Percentiles rank a stretch among this genome's conserved stretches.
These are phyloP conservation scores for Bombylius discolor DNA, from an alignment of 2,888 invertebrate genomes.

Conservation along the genomic window DNA sequence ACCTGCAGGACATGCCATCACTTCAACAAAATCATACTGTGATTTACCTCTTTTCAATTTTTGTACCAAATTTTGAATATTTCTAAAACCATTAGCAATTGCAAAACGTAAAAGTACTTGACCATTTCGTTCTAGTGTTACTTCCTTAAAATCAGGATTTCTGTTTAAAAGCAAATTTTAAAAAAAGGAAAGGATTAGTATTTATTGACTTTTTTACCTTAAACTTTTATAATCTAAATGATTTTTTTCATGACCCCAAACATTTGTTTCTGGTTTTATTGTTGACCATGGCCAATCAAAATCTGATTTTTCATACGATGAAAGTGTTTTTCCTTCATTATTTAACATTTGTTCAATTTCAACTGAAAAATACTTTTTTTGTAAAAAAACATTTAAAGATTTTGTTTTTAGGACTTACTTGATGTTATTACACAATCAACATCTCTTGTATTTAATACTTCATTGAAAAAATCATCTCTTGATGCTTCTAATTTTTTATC, in stretches of 20 bases:
- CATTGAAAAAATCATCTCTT: too few relatives aligned
- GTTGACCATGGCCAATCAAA: conserved; percentile 57
- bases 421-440: too few relatives aligned
- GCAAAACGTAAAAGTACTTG: conserved; percentile 67
- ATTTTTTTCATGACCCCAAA: conserved; percentile 49
- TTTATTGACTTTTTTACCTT: conserved; percentile 39
- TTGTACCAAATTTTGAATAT: conserved; percentile 97
- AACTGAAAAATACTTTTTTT: too few relatives aligned
- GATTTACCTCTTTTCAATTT: too few relatives aligned
- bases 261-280: conserved; percentile 21
- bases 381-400: too few relatives aligned
- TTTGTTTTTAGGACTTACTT: too few relatives aligned
- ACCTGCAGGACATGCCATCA: conserved; percentile 99
- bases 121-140: conserved; percentile 58
- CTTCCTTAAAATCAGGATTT: conserved; percentile 87
- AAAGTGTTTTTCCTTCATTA: too few relatives aligned
- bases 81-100: conserved; percentile 90
- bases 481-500: too few relatives aligned
- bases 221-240: conserved; percentile 57
- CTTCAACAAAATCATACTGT: conserved; percentile 88
- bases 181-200: too few relatives aligned
- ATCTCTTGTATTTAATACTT: too few relatives aligned
- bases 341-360: too few relatives aligned
- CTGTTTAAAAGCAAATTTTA: conserved; percentile 37
- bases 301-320: conserved; percentile 38